Conservation (phyloP, 2,888 invertebrate genomes). For the Brenthis ino region DNA sequence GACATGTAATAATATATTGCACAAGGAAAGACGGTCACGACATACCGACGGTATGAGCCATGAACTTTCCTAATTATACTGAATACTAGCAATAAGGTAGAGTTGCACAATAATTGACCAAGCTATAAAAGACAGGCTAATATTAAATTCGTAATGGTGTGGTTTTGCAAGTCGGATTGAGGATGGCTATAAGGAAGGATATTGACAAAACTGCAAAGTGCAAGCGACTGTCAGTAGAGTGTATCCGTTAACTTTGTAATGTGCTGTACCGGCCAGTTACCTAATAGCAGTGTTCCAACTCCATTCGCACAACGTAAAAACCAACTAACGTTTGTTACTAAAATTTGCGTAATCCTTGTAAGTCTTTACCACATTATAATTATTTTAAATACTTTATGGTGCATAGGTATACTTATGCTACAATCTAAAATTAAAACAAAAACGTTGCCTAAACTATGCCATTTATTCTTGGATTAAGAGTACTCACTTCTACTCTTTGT, state of each 20-base stretch:
- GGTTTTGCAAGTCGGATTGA: constrained; percentile 49
- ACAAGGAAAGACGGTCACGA: too few species aligned
- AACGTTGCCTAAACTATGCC: too few species aligned
- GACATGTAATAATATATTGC: too few species aligned
- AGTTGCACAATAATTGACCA: constrained; percentile 23
- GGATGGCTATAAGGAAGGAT: constrained; percentile 56
- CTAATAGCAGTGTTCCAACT: constrained; percentile 17
- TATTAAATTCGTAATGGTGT: constrained; percentile 24
- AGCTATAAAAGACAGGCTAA: constrained; percentile 13
- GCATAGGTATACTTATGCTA: too few species aligned
- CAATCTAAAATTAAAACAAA: too few species aligned
- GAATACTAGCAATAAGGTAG: constrained; percentile 11
- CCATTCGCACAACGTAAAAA: constrained; percentile 8
- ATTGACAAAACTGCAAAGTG: constrained; percentile 47
- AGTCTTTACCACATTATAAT: neutral
- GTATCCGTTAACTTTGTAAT: constrained; percentile 27
- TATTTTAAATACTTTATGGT: too few species aligned
- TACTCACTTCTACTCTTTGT: neutral
- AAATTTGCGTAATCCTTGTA: constrained; percentile 3
- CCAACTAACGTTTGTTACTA: constrained; percentile 4
- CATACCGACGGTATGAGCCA: neutral
- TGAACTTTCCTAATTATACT: constrained; percentile 20
- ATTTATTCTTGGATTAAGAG: too few species aligned
- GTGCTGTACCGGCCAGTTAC: constrained; percentile 29
- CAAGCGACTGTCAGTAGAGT: constrained; percentile 22